Base-by-base conservation (phyloP, 2,797 vertebrate species). In the Pempheris klunzingeri region DNA sequence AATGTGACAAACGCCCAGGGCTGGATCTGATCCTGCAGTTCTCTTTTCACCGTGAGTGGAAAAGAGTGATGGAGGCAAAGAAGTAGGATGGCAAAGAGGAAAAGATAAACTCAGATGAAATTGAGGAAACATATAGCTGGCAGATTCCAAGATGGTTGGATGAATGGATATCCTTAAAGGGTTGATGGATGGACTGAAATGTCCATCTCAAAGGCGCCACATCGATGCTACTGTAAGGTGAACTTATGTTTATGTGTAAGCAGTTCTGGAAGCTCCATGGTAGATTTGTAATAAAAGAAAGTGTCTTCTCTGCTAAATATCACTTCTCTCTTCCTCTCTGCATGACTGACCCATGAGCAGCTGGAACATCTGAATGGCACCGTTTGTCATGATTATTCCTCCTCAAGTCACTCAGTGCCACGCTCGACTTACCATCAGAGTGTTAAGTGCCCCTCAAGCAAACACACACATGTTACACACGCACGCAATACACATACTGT, bases 1-100 rank as follows among this genome's bases (percentile, higher is more conserved):
- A 57, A 68, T 68, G 77, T 74, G 81, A 84, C 81, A 84, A 81
- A 78, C 1, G 24, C 84, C 75, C 65, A 7, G 11, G 64, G 75
- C 64, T 41, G 49, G 24, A 65, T 71, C 41, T 59, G 28, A 71
- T 57, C 49, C 13, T 30, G 58, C 54, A 22, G 8, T 22, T 41
- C 46, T 28, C 63, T 72, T 58, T 50, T 68, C 47, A 76, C 10
- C 3, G 17, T 41, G 59, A 68, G 30, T 52, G 58, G 53, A 52
- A 32, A 30, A 10, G 39, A 71, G 34, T 32, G 60, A 65, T 18
- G 28, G 43, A 61, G 50, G 63, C 3, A 15, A 39, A 39, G 54
- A 24, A 24, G 57, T 5, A 24, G 32, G 49, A 49, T 20, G n/a
- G 43, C 39, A 39, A 24, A 8, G 30, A 68, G 15, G 15, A 24